Percentiles rank a stretch among this genome's conserved stretches.
These are phyloP conservation scores for Mactromeris polynyma DNA, from an alignment of 2,888 invertebrate genomes.

Conservation along the genomic window DNA sequence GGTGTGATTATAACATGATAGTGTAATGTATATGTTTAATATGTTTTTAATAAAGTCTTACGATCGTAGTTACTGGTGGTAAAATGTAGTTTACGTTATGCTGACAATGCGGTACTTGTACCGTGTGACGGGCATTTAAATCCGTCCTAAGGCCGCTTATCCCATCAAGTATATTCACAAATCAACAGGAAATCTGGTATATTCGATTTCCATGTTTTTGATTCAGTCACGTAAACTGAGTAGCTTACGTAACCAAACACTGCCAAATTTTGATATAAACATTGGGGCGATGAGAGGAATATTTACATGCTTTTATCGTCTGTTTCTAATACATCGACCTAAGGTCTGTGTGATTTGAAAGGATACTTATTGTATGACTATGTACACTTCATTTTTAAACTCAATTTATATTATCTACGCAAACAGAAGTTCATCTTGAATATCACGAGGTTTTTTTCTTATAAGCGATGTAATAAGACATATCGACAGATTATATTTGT, in stretches of 20 bases:
- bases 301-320: constrained; percentile 9
- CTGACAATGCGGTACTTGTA: constrained; percentile 4
- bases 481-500: too few relatives aligned
- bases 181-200: constrained; percentile 7
- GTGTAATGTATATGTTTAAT: constrained; percentile 1
- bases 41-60: not conserved
- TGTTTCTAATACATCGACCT: not conserved
- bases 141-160: not conserved
- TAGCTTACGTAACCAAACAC: not conserved
- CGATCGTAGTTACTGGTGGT: not conserved
- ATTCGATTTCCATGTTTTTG: constrained; percentile 12
- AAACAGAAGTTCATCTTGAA: too few relatives aligned
- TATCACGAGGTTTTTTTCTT: too few relatives aligned
- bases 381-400: too few relatives aligned
- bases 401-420: too few relatives aligned
- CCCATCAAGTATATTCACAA: not conserved
- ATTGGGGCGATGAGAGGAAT: not conserved
- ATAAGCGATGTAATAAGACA: too few relatives aligned
- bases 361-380: not conserved
- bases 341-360: not conserved
- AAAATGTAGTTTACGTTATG: not conserved
- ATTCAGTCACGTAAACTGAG: not conserved
- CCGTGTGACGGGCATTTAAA: not conserved
- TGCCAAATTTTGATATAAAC: not conserved
- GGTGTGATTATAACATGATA: not conserved